Conservation (phyloP, 2,888 invertebrate genomes). For the Heteromurus nitidus region DNA sequence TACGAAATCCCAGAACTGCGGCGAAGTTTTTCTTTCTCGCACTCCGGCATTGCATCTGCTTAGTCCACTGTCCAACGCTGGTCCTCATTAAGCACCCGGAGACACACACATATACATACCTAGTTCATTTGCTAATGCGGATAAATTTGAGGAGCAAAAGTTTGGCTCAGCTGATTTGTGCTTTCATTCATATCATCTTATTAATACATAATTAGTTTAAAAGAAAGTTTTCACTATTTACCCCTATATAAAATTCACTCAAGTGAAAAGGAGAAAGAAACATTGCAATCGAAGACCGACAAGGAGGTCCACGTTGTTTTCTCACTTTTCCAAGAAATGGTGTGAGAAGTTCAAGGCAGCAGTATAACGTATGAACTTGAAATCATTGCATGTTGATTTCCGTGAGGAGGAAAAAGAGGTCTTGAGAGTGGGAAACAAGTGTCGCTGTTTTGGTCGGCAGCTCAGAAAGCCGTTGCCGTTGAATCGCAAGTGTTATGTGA, state of each 20-base stretch:
- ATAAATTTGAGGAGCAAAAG: neutral
- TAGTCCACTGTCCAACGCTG: no score
- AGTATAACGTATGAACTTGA: conserved; percentile 27
- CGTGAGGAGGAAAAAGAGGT: conserved; percentile 31
- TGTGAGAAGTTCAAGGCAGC: conserved; percentile 13
- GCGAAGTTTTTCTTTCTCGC: no score
- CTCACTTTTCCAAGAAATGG: conserved; percentile 28
- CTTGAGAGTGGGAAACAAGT: conserved; percentile 50
- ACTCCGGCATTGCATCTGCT: no score
- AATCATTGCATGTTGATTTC: conserved; percentile 45
- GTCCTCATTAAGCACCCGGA: no score
- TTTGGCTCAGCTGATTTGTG: conserved; percentile 35
- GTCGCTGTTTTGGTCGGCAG: conserved; percentile 49
- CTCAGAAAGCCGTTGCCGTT: no score
- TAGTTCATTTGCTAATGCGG: no score
- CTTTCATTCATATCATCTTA: conserved; percentile 46
- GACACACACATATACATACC: no score
- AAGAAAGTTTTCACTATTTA: conserved; percentile 25
- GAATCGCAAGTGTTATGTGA: conserved; percentile 20
- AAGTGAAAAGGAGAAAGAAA: neutral
- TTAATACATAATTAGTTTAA: conserved; percentile 37
- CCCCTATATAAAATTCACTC: neutral
- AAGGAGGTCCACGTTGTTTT: conserved; percentile 28
- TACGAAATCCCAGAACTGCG: no score
- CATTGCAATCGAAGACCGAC: conserved; percentile 2